phyloP scores from a whole-genome alignment of 1,140 invertebrate genomes.

The Drosophila pectinifera region DNA sequence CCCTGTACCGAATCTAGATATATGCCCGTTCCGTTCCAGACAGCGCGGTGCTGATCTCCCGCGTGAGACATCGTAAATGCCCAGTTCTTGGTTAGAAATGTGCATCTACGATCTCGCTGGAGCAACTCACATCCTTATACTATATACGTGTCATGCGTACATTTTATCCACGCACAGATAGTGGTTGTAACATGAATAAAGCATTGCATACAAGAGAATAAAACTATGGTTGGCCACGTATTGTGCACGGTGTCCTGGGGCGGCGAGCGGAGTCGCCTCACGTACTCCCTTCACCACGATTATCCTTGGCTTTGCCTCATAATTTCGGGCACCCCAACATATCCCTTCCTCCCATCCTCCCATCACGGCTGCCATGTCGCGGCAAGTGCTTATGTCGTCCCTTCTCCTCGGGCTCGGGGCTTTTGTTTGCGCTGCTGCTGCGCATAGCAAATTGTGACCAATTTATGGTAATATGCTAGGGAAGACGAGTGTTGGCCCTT shows the following conservation, averaged over 20 bases:
- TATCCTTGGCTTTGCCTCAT: constrained; percentile 68
- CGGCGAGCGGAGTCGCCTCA: constrained; percentile 24
- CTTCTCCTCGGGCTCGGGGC: constrained; percentile 7
- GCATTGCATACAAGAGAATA: constrained; percentile 29
- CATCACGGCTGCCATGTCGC: constrained; percentile 37
- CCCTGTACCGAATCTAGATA: constrained; percentile 86
- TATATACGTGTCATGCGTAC: not conserved
- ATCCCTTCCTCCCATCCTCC: constrained; percentile 42
- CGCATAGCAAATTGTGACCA: constrained; percentile 77
- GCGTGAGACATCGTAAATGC: constrained; percentile 44
- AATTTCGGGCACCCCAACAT: constrained; percentile 55
- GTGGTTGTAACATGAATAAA: constrained; percentile 51
- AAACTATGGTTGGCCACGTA: constrained; percentile 26
- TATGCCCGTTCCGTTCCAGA: constrained; percentile 12
- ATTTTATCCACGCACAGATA: constrained; percentile 30
- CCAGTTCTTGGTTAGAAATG: constrained; percentile 47
- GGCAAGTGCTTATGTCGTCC: constrained; percentile 37
- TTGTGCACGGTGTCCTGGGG: not conserved
- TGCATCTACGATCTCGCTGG: constrained; percentile 46
- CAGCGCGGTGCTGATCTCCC: not conserved
- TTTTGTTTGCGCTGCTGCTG: constrained; percentile 62
- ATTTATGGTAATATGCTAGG: constrained; percentile 77
- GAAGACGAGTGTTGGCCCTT: constrained; percentile 7
- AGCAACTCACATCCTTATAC: constrained; percentile 19
- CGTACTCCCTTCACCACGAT: constrained; percentile 58